Base-by-base conservation (phyloP, 2,797 vertebrate species). In the Tokudaia tokunoshimensis region DNA sequence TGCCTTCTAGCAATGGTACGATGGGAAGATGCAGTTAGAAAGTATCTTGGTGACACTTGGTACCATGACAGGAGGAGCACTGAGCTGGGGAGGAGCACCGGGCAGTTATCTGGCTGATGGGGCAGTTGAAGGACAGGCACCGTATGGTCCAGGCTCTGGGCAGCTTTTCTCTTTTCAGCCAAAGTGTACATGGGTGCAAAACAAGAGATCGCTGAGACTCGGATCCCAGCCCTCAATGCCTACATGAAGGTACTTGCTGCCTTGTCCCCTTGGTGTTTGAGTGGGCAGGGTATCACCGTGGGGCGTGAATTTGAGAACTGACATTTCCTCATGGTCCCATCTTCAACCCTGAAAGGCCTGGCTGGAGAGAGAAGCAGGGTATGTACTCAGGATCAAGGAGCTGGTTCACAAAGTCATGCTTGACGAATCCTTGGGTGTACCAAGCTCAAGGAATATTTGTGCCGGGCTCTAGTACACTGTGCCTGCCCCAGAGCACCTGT, bases 161-260 rank as follows among this genome's bases (percentile, higher is more conserved):
- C 9, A n/a, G 14, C 41, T 59, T 22, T 80, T 34, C 61, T 88
- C 74, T 88, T 75, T 97, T 95, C 94, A 99, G 99, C 99, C 87
- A 99, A 99, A 96, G 98, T 99, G 97, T 99, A 98, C 97, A 95
- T 99, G 75, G 99, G 99, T 3, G 99, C 99, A 98, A 99, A 99
- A 96, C 98, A 98, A 97, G 99, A 99, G 98, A 99, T 99, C 8
- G 99, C 99, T 0, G 99, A 99, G 97, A 98, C 79, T 96, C 98
- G 99, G 93, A 99, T 99, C 93, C 99, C 99, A 0, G 98, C 99
- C 65, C 99, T 99, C 96, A 99, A 99, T 47, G 97, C 98, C 7
- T 99, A 99, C 98, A 99, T 99, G 98, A 99, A 99, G 99, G 99
- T 99, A 99, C 90, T 55, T 4, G 2, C 3, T 50, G 20, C 94